phyloP scores from a whole-genome alignment of 2,888 invertebrate genomes.

The Steromphala cineraria region DNA sequence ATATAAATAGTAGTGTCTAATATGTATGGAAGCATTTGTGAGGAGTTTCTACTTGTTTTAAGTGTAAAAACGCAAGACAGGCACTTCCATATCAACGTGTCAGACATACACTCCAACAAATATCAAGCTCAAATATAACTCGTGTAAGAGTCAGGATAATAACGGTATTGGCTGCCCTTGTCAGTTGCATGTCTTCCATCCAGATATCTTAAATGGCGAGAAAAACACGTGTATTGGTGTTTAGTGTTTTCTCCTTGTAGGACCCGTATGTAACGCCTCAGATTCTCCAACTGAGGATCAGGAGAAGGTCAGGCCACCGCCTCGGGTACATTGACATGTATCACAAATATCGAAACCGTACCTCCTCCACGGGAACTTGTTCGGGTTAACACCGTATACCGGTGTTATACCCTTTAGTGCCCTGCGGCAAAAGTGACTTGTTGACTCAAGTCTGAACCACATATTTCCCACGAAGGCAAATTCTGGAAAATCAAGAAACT shows the following conservation, averaged over 20 bases:
- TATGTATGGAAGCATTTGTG: too few relatives aligned
- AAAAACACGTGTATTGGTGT: conserved; percentile 1
- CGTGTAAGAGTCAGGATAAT: background rate
- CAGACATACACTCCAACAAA: background rate
- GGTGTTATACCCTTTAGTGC: background rate
- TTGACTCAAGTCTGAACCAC: background rate
- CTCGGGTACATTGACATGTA: conserved; percentile 17
- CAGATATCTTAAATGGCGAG: background rate
- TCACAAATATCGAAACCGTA: conserved; percentile 17
- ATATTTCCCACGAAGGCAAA: conserved; percentile 14
- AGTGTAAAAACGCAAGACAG: background rate
- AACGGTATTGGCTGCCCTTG: background rate
- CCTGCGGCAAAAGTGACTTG: background rate
- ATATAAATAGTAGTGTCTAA: too few relatives aligned
- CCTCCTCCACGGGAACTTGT: conserved; percentile 4
- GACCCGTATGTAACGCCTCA: background rate
- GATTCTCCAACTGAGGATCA: background rate
- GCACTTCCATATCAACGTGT: background rate
- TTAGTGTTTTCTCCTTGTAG: background rate
- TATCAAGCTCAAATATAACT: conserved; percentile 11
- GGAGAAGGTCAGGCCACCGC: background rate
- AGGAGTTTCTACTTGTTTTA: background rate
- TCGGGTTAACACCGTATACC: conserved; percentile 16
- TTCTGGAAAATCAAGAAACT: background rate
- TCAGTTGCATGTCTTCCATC: background rate